Evolutionary conservation across 2,113 vertebrate species (phyloP).

Genomic region (Arizona elegans): DNA sequence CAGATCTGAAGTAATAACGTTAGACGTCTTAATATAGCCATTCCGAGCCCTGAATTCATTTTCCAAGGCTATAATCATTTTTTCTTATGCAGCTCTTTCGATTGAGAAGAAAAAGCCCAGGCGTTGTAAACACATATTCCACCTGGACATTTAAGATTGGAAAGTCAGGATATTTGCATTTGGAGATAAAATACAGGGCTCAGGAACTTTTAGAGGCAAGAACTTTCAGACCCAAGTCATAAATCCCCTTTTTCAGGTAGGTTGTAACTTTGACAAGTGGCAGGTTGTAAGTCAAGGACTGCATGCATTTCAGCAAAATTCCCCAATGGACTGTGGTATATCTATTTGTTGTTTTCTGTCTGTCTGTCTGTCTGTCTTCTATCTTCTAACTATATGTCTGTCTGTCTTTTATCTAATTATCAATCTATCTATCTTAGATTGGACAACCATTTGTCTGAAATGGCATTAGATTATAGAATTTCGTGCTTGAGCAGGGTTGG

Average conservation of each 20-base stretch:
- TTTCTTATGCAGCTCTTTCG: conserved; percentile 62
- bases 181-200: conserved; percentile 20
- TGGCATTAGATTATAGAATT: no score
- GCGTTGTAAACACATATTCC: conserved; percentile 45
- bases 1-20: conserved; percentile 62
- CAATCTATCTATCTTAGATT: neutral
- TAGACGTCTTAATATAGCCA: conserved; percentile 58
- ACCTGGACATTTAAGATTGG: conserved; percentile 55
- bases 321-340: neutral
- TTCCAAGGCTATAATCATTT: conserved; percentile 59
- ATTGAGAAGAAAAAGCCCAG: conserved; percentile 58
- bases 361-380: neutral
- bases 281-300: neutral
- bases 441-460: no score
- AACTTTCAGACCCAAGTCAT: conserved; percentile 15
- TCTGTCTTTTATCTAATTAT: neutral
- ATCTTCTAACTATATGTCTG: neutral
- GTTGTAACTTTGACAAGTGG: neutral
- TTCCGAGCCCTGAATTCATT: conserved; percentile 51
- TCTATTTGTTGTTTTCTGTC: neutral
- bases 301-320: neutral
- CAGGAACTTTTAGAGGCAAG: conserved; percentile 24
- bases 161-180: conserved; percentile 47
- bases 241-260: neutral
- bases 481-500: no score